Evolutionary conservation across 2,797 vertebrate species (phyloP).

Genomic region (Meda fulgida): DNA sequence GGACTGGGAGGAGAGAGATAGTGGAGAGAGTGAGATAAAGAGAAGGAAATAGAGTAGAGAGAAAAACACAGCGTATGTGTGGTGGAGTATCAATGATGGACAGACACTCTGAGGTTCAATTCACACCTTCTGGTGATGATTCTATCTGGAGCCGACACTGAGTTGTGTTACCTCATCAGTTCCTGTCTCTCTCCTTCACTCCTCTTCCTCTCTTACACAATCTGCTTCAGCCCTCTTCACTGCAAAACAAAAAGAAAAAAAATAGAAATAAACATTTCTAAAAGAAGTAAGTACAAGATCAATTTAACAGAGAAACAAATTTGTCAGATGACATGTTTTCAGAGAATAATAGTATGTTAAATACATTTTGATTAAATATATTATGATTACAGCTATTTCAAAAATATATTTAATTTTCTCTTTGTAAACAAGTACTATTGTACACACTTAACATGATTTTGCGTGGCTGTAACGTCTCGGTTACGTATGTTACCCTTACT

Average conservation of each 20-base stretch:
- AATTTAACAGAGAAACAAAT: background rate
- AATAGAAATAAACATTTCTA: background rate
- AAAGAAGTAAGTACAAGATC: background rate
- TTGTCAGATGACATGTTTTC: background rate
- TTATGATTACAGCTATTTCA: background rate
- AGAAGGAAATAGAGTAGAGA: background rate
- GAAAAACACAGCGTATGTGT: conserved; percentile 30
- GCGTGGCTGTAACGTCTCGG: background rate
- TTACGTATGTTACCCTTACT: too few species aligned
- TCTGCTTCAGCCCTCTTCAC: conserved; percentile 28
- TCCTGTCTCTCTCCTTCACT: conserved; percentile 6
- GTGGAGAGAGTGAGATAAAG: conserved; percentile 8
- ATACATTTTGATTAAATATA: background rate
- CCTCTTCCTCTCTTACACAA: conserved; percentile 8
- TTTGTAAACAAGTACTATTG: background rate
- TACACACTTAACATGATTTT: background rate
- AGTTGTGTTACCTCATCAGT: conserved; percentile 37
- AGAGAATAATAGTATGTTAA: background rate
- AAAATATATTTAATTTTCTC: background rate
- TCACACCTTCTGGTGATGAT: conserved; percentile 57
- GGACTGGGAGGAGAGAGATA: background rate
- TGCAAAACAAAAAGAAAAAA: background rate
- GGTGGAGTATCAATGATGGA: conserved; percentile 30
- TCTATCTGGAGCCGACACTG: conserved; percentile 45
- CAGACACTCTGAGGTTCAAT: conserved; percentile 44